phyloP scores from a whole-genome alignment of 2,113 vertebrate species.

The Ploceus nigricollis region DNA sequence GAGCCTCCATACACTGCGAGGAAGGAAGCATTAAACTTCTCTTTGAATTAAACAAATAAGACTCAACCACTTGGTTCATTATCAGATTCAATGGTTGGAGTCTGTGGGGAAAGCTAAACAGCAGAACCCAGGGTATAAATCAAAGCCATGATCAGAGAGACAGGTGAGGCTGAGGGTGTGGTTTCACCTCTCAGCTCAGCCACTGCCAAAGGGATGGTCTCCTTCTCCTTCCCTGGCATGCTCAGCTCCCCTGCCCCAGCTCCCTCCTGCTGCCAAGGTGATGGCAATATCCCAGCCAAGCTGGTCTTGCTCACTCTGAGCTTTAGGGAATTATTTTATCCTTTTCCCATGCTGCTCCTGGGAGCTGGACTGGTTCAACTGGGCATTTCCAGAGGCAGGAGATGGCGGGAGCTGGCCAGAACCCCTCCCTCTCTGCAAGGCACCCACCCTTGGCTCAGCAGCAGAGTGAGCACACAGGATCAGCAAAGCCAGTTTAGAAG shows the following conservation, averaged over 20 bases:
- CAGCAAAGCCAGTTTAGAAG: background rate
- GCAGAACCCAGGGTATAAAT: background rate
- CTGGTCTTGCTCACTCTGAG: background rate
- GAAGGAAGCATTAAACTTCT: background rate
- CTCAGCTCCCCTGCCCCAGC: background rate
- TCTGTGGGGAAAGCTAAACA: background rate
- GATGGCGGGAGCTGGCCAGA: background rate
- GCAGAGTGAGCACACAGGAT: background rate
- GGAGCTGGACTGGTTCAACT: background rate
- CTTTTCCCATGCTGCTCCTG: background rate
- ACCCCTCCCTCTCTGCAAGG: background rate
- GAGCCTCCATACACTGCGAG: background rate
- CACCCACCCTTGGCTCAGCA: background rate
- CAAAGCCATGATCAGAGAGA: background rate
- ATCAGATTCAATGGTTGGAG: background rate
- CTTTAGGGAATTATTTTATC: background rate
- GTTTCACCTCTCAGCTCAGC: background rate
- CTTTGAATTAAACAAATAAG: slow-evolving; percentile 13
- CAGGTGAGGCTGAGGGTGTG: background rate
- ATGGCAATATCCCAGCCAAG: background rate
- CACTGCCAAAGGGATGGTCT: background rate
- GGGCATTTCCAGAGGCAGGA: background rate
- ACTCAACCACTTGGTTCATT: background rate
- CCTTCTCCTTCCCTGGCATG: background rate
- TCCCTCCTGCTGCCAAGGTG: background rate